Base-by-base conservation (phyloP, 2,888 invertebrate species). In the Polyommatus icarus region DNA sequence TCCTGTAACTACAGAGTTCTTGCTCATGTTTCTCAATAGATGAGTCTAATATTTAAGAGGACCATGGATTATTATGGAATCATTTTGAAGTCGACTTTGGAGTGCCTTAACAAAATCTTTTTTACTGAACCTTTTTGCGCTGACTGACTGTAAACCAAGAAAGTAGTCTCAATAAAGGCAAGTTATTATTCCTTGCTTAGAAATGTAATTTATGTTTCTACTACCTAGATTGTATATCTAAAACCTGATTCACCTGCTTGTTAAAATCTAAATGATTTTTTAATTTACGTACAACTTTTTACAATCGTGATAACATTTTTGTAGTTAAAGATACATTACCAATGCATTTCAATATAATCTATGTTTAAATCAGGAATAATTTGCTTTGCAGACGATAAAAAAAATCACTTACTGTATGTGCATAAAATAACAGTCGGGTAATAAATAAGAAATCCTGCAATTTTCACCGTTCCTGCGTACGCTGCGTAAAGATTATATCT, bases 401-500 rank as follows among this genome's bases (percentile, higher is more conserved):
- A 71, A 72, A 72, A 72, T 72, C 36, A 40, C 72, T 36, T 71
- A n/a, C 71, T n/a, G n/a, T n/a, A 36, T 71, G 71, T 20, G 71
- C n/a, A 72, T 57, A 71, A 77, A 59, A 73, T 61, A 54, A 78
- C 15, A 54, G 54, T 54, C 54, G 18, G 18, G 71, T 71, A 29
- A 20, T 32, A 50, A 76, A n/a, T 61, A 61, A 76, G 73, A 57
- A 12, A 78, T 73, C 76, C 50, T 75, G 73, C 54, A 8, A 73
- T 54, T 72, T 57, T 72, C 72, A 71, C 72, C 72, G 72, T 36
- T 40, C 72, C 72, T 20, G 72, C 72, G 40, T 72, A 71, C 54
- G 12, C 15, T 61, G 24, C 73, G 71, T 75, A 77, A 78, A 67
- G 72, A 72, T 72, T 72, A n/a, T 72, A 72, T 72, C 72, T 72